A percentile compares a stretch with the other conserved stretches of the same genome.
Evolutionary conservation across 1,140 invertebrate genomes (phyloP).

Genomic region (Lordiphosa collinella): DNA sequence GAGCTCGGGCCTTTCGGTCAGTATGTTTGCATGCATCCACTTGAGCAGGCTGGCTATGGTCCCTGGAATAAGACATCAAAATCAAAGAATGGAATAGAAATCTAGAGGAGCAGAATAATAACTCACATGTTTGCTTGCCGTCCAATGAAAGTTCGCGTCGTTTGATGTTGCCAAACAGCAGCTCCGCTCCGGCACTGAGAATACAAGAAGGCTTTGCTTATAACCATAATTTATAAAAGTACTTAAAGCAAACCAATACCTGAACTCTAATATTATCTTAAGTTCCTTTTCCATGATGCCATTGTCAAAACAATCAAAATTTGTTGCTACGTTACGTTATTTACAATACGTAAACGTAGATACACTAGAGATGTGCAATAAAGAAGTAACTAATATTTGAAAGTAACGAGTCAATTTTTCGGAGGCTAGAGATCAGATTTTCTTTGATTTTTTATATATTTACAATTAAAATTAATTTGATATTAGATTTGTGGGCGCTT

Average conservation of each 20-base stretch:
- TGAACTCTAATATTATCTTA: conserved; percentile 66
- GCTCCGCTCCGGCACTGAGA: conserved; percentile 90
- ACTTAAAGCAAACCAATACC: conserved; percentile 28
- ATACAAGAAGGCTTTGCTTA: too few relatives aligned
- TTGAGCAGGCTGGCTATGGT: conserved; percentile 86
- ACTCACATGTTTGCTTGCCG: conserved; percentile 80
- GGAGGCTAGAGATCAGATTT: too few relatives aligned
- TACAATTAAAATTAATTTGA: too few relatives aligned
- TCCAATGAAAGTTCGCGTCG: conserved; percentile 84
- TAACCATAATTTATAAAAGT: background rate
- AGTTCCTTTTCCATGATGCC: conserved; percentile 37
- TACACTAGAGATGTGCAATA: background rate
- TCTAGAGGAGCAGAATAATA: background rate
- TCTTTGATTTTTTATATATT: too few relatives aligned
- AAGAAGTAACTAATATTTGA: too few relatives aligned
- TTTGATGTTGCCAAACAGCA: conserved; percentile 91
- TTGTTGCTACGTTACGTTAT: background rate
- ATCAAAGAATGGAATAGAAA: conserved; percentile 4
- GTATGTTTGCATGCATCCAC: conserved; percentile 92
- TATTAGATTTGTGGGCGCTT: too few relatives aligned
- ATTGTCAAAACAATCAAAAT: too few relatives aligned
- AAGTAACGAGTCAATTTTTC: background rate
- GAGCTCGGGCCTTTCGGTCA: conserved; percentile 92
- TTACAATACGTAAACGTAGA: background rate
- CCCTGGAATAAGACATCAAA: conserved; percentile 81